A percentile compares a stretch with the other conserved stretches of the same genome.
Conservation (phyloP, 2,888 invertebrate genomes). For the Euplagia quadripunctaria region DNA sequence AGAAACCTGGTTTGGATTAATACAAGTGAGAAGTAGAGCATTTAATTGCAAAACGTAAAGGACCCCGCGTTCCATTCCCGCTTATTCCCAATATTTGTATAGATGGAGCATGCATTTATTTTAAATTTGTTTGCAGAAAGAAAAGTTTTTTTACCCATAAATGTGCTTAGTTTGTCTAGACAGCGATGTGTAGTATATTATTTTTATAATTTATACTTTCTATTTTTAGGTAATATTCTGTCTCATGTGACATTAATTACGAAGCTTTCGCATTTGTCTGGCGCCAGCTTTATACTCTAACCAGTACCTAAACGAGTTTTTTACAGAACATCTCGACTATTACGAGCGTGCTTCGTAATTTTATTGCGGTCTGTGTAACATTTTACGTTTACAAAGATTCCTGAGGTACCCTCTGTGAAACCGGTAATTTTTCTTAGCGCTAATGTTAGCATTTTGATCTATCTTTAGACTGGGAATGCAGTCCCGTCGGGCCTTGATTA, state of each 20-base stretch:
- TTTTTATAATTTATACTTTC: neutral
- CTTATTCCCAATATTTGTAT: neutral
- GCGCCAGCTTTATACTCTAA: slow-evolving; percentile 12
- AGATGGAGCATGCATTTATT: neutral
- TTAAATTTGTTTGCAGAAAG: too few species aligned
- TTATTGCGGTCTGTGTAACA: slow-evolving; percentile 16
- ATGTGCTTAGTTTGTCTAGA: too few species aligned
- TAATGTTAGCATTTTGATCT: slow-evolving; percentile 41
- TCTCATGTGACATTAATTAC: slow-evolving; percentile 7
- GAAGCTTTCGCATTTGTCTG: slow-evolving; percentile 8
- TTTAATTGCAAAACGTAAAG: too few species aligned
- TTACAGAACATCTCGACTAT: slow-evolving; percentile 1
- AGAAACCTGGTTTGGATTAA: too few species aligned
- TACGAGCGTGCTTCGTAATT: slow-evolving; percentile 12
- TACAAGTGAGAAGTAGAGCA: too few species aligned
- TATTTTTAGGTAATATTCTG: neutral
- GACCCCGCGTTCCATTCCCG: too few species aligned
- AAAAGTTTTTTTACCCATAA: too few species aligned
- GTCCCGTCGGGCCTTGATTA: slow-evolving; percentile 20
- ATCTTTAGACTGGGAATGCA: slow-evolving; percentile 49
- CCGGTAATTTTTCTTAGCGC: slow-evolving; percentile 42
- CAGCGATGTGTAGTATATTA: neutral
- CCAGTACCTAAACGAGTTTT: neutral
- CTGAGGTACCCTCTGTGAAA: slow-evolving; percentile 21
- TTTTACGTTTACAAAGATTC: slow-evolving; percentile 30